Percentiles rank a stretch among this genome's conserved stretches.
Conservation (phyloP, 37 sponge, comb jelly and placozoan species). For the Agelas oroides region DNA sequence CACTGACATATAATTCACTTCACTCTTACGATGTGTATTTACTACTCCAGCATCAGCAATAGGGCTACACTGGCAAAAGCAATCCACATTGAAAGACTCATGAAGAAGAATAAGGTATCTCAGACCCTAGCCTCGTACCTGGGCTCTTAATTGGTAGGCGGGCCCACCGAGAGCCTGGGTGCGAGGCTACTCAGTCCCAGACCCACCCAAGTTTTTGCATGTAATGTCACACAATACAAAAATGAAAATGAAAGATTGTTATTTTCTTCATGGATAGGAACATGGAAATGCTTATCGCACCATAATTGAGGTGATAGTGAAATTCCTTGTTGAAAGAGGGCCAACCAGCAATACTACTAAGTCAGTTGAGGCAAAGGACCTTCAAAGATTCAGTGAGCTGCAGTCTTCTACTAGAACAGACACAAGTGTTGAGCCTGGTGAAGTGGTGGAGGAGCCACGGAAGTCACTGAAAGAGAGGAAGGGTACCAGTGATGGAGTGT, state of each 20-base stretch:
- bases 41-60: slow-evolving; percentile 64
- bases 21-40: too few species aligned
- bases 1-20: too few species aligned
- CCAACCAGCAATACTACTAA: neutral
- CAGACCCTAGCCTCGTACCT: too few species aligned
- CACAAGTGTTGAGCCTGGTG: neutral
- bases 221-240: too few species aligned
- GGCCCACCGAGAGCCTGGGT: too few species aligned
- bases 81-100: slow-evolving; percentile 59
- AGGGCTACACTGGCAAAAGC: slow-evolving; percentile 61
- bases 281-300: slow-evolving; percentile 28
- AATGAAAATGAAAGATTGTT: too few species aligned
- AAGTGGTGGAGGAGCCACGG: neutral
- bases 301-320: slow-evolving; percentile 76
- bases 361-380: neutral
- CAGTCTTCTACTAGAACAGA: neutral
- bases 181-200: too few species aligned
- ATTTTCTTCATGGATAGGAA: slow-evolving; percentile 3
- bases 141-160: neutral
- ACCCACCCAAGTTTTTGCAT: too few species aligned
- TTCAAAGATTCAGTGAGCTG: neutral
- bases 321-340: slow-evolving; percentile 20
- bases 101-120: slow-evolving; percentile 86
- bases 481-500: too few species aligned
- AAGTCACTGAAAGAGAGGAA: too few species aligned